Conservation (phyloP, 2,888 invertebrate genomes). For the Nipponacmea schrenckii region DNA sequence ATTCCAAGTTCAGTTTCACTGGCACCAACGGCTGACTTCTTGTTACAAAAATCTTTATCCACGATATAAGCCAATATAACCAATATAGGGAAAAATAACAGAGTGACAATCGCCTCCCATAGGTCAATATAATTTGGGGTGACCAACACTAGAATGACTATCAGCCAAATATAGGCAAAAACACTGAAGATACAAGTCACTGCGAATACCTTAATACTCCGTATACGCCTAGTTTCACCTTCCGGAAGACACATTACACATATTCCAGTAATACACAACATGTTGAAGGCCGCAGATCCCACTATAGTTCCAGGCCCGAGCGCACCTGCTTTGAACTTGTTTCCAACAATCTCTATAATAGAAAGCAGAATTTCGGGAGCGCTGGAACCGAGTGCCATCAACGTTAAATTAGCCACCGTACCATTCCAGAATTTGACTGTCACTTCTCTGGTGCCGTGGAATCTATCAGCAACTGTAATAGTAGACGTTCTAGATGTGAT, state of each 20-base stretch:
- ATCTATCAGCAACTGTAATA: constrained; percentile 61
- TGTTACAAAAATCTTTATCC: constrained; percentile 68
- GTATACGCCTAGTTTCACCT: constrained; percentile 67
- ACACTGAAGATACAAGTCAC: constrained; percentile 68
- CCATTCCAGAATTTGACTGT: constrained; percentile 72
- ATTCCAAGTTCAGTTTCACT: constrained; percentile 37
- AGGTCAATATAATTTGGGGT: constrained; percentile 70
- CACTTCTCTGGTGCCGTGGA: constrained; percentile 65
- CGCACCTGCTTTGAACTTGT: constrained; percentile 68
- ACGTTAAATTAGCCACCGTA: constrained; percentile 72
- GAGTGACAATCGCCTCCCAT: constrained; percentile 74
- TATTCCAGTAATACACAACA: constrained; percentile 72
- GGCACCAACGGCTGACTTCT: constrained; percentile 27
- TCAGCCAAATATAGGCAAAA: constrained; percentile 74
- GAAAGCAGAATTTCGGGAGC: constrained; percentile 73
- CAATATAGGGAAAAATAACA: constrained; percentile 72
- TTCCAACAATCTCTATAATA: constrained; percentile 70
- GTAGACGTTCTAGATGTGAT: constrained; percentile 70
- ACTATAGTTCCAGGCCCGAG: constrained; percentile 74
- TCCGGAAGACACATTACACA: constrained; percentile 70
- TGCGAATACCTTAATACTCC: constrained; percentile 69
- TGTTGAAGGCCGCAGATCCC: constrained; percentile 74
- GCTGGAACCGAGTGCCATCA: constrained; percentile 73
- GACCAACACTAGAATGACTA: constrained; percentile 69
- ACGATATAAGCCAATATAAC: constrained; percentile 72